A percentile compares a stretch with the other conserved stretches of the same genome.
Evolutionary conservation across 2,797 vertebrate genomes (phyloP).

Genomic region (Lithobates sylvaticus): DNA sequence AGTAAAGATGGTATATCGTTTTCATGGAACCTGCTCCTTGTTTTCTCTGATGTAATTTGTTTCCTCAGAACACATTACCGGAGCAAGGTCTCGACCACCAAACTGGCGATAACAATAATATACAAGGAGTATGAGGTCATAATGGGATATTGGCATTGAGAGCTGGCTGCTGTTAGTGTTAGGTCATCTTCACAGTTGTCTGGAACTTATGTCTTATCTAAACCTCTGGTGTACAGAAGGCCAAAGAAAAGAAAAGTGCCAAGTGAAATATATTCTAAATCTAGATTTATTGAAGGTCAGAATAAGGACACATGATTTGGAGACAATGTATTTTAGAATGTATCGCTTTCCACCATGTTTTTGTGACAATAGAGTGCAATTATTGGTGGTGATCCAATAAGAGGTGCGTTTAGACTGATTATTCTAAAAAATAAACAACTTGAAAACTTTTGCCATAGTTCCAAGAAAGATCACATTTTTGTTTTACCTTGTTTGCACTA

Average conservation of each 20-base stretch:
- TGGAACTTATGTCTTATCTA: background rate
- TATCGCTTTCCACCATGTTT: too few species aligned
- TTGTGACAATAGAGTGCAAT: too few species aligned
- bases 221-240: background rate
- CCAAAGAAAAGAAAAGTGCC: background rate
- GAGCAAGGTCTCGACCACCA: background rate
- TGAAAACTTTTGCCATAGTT: too few species aligned
- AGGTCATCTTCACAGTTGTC: background rate
- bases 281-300: background rate
- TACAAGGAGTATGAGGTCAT: background rate
- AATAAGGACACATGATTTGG: background rate
- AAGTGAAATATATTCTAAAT: background rate
- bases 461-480: too few species aligned
- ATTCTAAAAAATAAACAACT: too few species aligned
- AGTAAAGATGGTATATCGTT: background rate
- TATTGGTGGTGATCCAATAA: too few species aligned
- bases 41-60: constrained; percentile 15
- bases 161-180: background rate
- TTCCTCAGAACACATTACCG: background rate
- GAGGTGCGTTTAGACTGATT: too few species aligned
- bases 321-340: too few species aligned
- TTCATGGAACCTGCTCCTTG: background rate
- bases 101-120: constrained; percentile 14
- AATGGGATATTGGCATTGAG: background rate
- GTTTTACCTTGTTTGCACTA: too few species aligned